Base-by-base conservation (phyloP, 2,113 vertebrate species). In the Gadus chalcogrammus region DNA sequence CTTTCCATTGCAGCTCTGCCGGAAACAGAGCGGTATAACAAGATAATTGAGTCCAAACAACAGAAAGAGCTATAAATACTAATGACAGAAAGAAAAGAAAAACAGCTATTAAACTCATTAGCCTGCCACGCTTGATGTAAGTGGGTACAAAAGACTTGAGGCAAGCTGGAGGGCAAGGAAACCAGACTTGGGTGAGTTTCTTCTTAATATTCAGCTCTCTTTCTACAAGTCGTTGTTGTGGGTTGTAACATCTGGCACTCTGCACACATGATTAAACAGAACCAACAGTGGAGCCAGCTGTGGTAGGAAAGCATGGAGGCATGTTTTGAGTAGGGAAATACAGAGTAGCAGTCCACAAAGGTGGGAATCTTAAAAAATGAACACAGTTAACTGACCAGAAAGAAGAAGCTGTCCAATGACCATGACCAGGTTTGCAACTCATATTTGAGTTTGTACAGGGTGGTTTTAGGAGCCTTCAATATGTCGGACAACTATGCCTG, bases 231-330 rank as follows among this genome's bases (percentile, higher is more conserved):
- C 13, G 52, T 62, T 27, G 67, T 61, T 79, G 42, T 48, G 24
- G 63, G 53, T 56, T 69, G 31, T 55, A 81, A 65, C 80, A 77
- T 79, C 84, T 80, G 65, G 75, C 72, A 72, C 64, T 77, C 42
- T 5, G 53, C 56, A 65, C 42, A 62, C 27, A 63, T 38, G 1
- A 77, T 75, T 66, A 64, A 66, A 48, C 42, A 48, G 42, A 48
- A 72, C 68, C 28, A 2, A 72, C 48, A 61, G 55, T 58, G 56
- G 13, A 12, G 27, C 61, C 18, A 16, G 65, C 65, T 67, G 28
- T 69, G 48, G 42, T 48, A 9, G 42, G 42, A 22, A 61, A 56
- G 27, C 48, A 66, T 48, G 17, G 63, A 79, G 55, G 15, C n/a
- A n/a, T n/a, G n/a, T n/a, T n/a, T n/a, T n/a, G n/a, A n/a, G n/a